Conservation (phyloP, 2,888 invertebrate genomes). For the Lampropteryx suffumata region DNA sequence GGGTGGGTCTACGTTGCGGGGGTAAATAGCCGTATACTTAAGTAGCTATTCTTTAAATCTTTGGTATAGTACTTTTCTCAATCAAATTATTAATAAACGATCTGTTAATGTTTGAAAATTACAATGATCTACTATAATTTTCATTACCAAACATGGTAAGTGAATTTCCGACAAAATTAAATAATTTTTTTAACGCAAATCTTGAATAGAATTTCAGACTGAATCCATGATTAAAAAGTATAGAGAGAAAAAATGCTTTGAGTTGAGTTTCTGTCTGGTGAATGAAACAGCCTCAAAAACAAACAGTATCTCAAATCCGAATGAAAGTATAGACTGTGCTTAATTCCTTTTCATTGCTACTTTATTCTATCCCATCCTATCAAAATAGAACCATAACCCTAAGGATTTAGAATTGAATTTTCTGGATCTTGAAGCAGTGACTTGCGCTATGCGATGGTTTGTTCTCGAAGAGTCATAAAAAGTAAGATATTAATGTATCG, state of each 20-base stretch:
- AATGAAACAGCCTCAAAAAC: constrained; percentile 15
- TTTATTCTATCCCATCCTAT: constrained; percentile 10
- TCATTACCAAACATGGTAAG: too few relatives aligned
- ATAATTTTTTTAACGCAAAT: too few relatives aligned
- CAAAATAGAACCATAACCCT: constrained; percentile 21
- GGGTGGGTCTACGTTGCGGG: constrained; percentile 15
- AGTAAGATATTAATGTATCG: constrained; percentile 84
- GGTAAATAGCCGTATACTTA: not conserved
- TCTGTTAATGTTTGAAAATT: too few relatives aligned
- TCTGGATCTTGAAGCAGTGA: constrained; percentile 20
- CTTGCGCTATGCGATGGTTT: constrained; percentile 65
- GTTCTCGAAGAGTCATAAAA: constrained; percentile 82
- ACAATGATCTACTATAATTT: too few relatives aligned
- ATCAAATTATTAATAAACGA: too few relatives aligned
- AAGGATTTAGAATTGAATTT: constrained; percentile 20
- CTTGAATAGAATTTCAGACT: too few relatives aligned
- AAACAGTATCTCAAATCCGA: constrained; percentile 27
- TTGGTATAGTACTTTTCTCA: too few relatives aligned
- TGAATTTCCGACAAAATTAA: too few relatives aligned
- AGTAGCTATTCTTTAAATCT: not conserved
- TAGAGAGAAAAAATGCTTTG: too few relatives aligned
- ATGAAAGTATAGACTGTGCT: constrained; percentile 45
- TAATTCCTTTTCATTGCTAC: constrained; percentile 40
- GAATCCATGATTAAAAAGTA: too few relatives aligned
- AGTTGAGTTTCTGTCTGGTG: not conserved